Evolutionary conservation across 2,797 vertebrate genomes (phyloP).

Genomic region (Florisuga fusca): DNA sequence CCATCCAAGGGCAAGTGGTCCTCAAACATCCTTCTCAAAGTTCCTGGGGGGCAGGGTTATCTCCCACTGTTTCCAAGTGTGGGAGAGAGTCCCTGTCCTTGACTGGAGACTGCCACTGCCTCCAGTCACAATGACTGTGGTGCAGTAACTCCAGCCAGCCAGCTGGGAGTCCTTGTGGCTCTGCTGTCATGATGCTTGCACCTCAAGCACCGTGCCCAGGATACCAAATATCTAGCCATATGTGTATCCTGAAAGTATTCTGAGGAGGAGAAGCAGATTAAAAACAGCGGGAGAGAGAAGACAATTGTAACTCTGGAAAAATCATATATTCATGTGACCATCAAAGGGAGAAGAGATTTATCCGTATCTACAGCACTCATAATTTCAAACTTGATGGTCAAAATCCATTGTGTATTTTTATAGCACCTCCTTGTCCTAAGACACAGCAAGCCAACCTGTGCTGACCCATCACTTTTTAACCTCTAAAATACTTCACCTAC

Average conservation of each 20-base stretch:
- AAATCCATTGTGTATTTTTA: not conserved
- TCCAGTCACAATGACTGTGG: accelerated
- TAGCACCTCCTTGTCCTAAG: not conserved
- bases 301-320: not conserved
- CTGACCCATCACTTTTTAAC: not conserved
- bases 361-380: not conserved
- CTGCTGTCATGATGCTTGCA: not conserved
- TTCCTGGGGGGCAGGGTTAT: not conserved
- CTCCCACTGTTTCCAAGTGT: not conserved
- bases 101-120: not conserved
- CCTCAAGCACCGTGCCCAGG: not conserved
- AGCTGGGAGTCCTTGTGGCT: not conserved
- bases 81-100: accelerated
- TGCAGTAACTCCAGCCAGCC: not conserved
- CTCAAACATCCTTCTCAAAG: not conserved
- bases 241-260: not conserved
- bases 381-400: not conserved
- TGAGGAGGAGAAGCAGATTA: not conserved
- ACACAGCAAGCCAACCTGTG: not conserved
- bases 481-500: not conserved
- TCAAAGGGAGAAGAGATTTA: not conserved
- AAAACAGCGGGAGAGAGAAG: not conserved
- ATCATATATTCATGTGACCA: not conserved
- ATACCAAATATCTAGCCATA: not conserved
- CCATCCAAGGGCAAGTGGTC: not conserved